These are phyloP conservation scores for Notoglanidium macrostoma DNA, from an alignment of 2,797 vertebrate genomes.

Conservation along the genomic window DNA sequence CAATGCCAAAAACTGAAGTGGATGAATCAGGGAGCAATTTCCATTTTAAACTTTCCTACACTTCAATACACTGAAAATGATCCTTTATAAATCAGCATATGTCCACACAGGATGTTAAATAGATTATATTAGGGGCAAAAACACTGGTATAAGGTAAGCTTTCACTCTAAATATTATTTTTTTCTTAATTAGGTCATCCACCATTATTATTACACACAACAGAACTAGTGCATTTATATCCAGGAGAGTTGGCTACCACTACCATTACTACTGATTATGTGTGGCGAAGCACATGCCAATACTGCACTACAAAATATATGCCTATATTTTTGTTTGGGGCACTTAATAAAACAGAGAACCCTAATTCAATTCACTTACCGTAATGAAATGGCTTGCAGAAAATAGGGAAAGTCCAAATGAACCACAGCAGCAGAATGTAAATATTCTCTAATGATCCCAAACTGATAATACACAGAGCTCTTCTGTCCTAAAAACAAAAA, in stretches of 20 bases:
- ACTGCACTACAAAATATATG: not conserved
- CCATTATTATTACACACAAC: not conserved
- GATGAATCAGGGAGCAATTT: not conserved
- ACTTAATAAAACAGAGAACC: not conserved
- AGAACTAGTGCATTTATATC: not conserved
- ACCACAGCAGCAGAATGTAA: not conserved
- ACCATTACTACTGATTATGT: not conserved
- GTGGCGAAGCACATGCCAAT: not conserved
- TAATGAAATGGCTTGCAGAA: constrained; percentile 1
- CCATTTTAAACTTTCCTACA: not conserved
- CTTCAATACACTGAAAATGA: not conserved
- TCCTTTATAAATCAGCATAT: not conserved
- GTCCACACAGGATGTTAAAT: no score
- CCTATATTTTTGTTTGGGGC: no score
- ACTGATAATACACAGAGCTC: constrained; percentile 9
- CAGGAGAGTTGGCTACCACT: not conserved
- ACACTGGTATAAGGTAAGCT: not conserved
- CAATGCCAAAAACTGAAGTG: not conserved
- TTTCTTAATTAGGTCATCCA: not conserved
- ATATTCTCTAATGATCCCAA: not conserved
- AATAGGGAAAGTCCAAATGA: not conserved
- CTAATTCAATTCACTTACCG: constrained; percentile 7
- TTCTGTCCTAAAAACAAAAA: not conserved
- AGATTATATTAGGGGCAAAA: not conserved
- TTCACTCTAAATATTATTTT: not conserved